Evolutionary conservation across 2,888 invertebrate species (phyloP).

Genomic region (Frankliniella fusca): DNA sequence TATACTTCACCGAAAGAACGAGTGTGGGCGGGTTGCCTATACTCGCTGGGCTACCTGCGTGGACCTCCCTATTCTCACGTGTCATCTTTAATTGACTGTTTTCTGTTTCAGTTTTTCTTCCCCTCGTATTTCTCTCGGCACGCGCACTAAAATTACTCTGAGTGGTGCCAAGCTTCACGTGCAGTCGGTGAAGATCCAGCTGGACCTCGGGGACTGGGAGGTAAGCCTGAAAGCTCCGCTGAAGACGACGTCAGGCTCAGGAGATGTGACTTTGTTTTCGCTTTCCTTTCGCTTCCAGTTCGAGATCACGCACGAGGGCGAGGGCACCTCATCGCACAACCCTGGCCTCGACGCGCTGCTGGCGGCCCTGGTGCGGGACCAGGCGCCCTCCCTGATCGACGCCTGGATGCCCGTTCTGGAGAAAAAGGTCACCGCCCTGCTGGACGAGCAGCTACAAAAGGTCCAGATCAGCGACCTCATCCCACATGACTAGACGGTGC

Average conservation of each 20-base stretch:
- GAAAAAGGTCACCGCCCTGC: neutral
- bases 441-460: neutral
- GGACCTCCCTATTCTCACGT: neutral
- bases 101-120: neutral
- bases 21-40: no score
- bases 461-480: conserved; percentile 15
- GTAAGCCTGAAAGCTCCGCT: neutral
- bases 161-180: neutral
- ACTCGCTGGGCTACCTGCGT: neutral
- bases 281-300: neutral
- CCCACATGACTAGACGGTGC: neutral
- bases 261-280: neutral
- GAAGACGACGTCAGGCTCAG: neutral
- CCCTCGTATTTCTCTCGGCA: neutral
- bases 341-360: neutral
- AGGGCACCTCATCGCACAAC: neutral
- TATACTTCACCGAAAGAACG: neutral
- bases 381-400: neutral
- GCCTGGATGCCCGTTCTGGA: neutral
- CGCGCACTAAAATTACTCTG: neutral
- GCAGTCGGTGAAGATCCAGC: neutral
- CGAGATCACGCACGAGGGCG: neutral
- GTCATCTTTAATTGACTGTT: neutral
- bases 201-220: neutral
- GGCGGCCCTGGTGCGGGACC: neutral